Evolutionary conservation across 2,888 invertebrate species (phyloP).

Genomic region (Zhuqinia jingwanae): DNA sequence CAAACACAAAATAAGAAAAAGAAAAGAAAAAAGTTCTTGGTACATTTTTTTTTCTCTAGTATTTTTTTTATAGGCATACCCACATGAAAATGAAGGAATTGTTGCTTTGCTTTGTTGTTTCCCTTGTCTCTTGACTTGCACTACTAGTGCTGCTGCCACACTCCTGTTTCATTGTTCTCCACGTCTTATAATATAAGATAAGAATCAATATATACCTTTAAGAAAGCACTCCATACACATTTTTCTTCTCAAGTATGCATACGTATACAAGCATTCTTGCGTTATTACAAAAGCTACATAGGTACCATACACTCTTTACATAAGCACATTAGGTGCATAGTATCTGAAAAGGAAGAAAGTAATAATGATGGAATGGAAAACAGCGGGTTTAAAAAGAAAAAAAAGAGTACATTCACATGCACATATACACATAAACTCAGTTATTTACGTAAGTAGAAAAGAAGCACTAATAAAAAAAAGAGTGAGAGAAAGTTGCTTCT

Average conservation of each 20-base stretch:
- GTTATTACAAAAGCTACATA: too few species aligned
- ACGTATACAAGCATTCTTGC: too few species aligned
- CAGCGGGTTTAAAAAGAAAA: constrained; percentile 10
- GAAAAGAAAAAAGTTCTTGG: too few species aligned
- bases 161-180: constrained; percentile 29
- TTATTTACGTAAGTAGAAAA: constrained; percentile 18
- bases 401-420: neutral
- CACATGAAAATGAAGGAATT: neutral
- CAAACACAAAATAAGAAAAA: too few species aligned
- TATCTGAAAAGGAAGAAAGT: neutral
- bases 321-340: constrained; percentile 11
- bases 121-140: too few species aligned
- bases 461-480: neutral
- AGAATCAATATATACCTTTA: constrained; percentile 57
- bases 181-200: constrained; percentile 47
- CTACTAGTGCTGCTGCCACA: neutral
- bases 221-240: neutral
- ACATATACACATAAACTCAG: too few species aligned
- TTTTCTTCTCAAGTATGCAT: neutral
- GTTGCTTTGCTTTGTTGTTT: constrained; percentile 30
- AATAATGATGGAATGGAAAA: constrained; percentile 24
- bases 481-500: neutral
- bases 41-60: constrained; percentile 19
- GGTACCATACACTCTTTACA: neutral
- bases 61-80: neutral